phyloP scores from a whole-genome alignment of 1,140 invertebrate species.

The Lepidostoma basale region DNA sequence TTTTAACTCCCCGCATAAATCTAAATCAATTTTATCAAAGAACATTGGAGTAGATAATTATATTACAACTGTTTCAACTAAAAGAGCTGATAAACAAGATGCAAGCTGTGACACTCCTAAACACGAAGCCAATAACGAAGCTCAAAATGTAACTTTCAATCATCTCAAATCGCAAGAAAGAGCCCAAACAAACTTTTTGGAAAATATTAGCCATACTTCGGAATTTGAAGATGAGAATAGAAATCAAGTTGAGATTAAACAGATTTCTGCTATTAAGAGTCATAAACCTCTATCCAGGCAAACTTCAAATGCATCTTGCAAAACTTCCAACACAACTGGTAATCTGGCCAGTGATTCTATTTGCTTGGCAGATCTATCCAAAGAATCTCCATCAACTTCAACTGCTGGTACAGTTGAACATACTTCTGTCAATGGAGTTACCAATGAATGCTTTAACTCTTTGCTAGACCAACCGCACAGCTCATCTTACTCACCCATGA shows the following conservation, averaged over 20 bases:
- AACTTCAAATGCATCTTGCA: constrained; percentile 52
- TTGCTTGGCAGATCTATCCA: constrained; percentile 20
- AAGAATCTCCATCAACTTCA: constrained; percentile 14
- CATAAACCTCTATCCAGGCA: constrained; percentile 67
- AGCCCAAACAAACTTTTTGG: constrained; percentile 57
- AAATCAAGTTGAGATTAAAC: constrained; percentile 60
- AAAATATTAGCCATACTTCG: constrained; percentile 57
- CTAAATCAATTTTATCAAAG: constrained; percentile 64
- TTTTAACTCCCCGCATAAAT: constrained; percentile 55
- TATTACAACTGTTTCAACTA: constrained; percentile 65
- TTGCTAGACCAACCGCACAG: constrained; percentile 30
- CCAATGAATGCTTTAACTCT: constrained; percentile 2
- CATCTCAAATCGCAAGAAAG: constrained; percentile 57
- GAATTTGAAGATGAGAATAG: constrained; percentile 61
- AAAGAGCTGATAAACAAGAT: constrained; percentile 1
- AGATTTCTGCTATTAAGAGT: constrained; percentile 59
- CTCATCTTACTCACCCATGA: constrained; percentile 32
- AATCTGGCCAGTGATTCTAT: constrained; percentile 42
- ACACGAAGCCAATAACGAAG: constrained; percentile 30
- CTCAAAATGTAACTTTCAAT: constrained; percentile 52
- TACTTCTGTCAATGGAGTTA: constrained; percentile 7
- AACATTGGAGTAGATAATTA: constrained; percentile 72
- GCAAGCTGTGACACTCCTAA: constrained; percentile 35
- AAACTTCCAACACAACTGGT: constrained; percentile 49
- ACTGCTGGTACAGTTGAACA: neutral